Percentiles rank a stretch among this genome's conserved stretches.
These are phyloP conservation scores for Pagetopsis macropterus DNA, from an alignment of 2,797 vertebrate species.

Conservation along the genomic window DNA sequence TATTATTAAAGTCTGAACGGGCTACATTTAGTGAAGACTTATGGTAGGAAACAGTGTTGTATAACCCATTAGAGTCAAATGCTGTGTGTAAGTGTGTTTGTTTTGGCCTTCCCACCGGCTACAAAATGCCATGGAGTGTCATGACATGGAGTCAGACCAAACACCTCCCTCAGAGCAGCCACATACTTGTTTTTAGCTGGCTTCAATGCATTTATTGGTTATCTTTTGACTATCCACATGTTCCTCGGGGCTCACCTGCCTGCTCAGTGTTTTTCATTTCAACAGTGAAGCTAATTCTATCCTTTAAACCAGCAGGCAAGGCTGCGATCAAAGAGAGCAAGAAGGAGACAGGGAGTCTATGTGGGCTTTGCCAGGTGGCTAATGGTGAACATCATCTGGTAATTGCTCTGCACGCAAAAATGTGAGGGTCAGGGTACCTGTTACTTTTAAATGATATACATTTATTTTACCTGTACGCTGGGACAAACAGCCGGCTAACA, in stretches of 20 bases:
- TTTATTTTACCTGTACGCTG: conserved; percentile 30
- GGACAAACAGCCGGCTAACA: conserved; percentile 8
- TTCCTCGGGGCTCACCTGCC: background rate
- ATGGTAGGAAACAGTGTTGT: background rate
- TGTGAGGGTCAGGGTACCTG: conserved; percentile 52
- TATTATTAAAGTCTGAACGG: background rate
- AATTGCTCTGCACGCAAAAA: conserved; percentile 68
- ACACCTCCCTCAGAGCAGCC: background rate
- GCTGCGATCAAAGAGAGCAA: conserved; percentile 60
- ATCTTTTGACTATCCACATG: background rate
- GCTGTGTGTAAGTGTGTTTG: background rate
- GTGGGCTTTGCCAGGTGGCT: conserved; percentile 67
- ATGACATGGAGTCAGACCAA: background rate
- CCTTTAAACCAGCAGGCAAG: conserved; percentile 59
- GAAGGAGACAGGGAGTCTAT: conserved; percentile 64
- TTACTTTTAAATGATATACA: conserved; percentile 58
- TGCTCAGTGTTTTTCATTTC: conserved; percentile 48
- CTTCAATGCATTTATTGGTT: background rate
- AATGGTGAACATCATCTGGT: conserved; percentile 62
- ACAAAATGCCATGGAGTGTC: background rate
- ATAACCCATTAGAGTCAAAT: background rate
- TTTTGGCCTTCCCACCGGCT: background rate
- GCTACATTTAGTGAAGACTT: background rate
- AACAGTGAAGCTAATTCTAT: conserved; percentile 50
- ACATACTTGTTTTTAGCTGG: background rate